Evolutionary conservation across 2,888 invertebrate genomes (phyloP).

Genomic region (Thera britannica): DNA sequence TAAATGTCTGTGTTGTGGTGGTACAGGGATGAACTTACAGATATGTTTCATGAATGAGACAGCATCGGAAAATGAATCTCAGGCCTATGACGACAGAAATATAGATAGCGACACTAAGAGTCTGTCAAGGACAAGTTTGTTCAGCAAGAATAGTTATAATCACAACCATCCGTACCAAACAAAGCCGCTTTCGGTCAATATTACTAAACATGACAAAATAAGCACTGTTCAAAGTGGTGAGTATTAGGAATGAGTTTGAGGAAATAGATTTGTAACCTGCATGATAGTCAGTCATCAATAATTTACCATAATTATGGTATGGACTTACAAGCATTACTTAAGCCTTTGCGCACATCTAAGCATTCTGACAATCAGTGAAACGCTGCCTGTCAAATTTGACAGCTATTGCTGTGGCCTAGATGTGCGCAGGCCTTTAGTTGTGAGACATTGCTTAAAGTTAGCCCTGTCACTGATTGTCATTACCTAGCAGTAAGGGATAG

Average conservation of each 20-base stretch:
- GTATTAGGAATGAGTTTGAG: conserved; percentile 53
- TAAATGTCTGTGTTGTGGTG: conserved; percentile 48
- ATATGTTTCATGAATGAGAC: conserved; percentile 98
- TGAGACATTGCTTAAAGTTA: too few species aligned
- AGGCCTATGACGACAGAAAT: conserved; percentile 88
- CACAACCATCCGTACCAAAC: conserved; percentile 81
- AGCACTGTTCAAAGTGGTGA: conserved; percentile 74
- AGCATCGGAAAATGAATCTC: conserved; percentile 92
- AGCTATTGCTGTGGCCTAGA: too few species aligned
- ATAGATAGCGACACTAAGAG: conserved; percentile 67
- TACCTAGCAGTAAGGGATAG: too few species aligned
- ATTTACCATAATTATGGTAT: neutral
- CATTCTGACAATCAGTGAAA: too few species aligned
- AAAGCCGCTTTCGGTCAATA: conserved; percentile 76
- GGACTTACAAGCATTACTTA: too few species aligned
- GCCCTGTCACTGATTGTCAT: too few species aligned
- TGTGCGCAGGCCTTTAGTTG: too few species aligned
- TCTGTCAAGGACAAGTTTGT: conserved; percentile 72
- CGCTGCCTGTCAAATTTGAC: too few species aligned
- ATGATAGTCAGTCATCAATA: neutral
- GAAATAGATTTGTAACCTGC: neutral
- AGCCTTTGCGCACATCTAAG: too few species aligned
- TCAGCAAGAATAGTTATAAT: conserved; percentile 76
- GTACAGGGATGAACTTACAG: conserved; percentile 94
- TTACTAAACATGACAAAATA: conserved; percentile 77